These are phyloP conservation scores for Zaprionus lachaisei DNA, from an alignment of 1,140 invertebrate genomes.

Conservation along the genomic window DNA sequence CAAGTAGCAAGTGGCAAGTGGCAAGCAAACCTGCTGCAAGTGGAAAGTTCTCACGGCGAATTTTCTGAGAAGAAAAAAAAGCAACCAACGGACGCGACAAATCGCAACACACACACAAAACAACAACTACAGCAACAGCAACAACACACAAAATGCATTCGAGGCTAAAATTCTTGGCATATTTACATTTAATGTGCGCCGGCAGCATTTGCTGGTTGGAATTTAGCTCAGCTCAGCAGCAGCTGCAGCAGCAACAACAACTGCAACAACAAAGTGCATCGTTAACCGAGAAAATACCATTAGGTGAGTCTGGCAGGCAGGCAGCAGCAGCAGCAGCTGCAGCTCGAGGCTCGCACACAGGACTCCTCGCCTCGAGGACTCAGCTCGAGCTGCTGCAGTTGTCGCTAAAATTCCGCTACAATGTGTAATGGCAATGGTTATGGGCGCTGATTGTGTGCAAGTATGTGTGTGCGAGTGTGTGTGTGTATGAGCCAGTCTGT, in stretches of 20 bases:
- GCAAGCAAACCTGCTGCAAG: conserved; percentile 23
- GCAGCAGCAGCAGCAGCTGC: conserved; percentile 21
- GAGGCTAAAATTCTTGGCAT: conserved; percentile 78
- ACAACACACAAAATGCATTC: conserved; percentile 67
- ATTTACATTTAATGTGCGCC: conserved; percentile 82
- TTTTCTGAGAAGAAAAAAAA: conserved; percentile 27
- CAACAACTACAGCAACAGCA: neutral
- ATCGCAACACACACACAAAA: neutral
- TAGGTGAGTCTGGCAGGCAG: conserved; percentile 77
- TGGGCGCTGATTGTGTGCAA: conserved; percentile 27
- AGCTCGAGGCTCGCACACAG: conserved; percentile 2
- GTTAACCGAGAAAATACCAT: conserved; percentile 84
- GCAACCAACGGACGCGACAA: neutral
- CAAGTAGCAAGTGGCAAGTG: conserved; percentile 15
- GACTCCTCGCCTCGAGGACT: conserved; percentile 13
- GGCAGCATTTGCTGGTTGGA: conserved; percentile 69
- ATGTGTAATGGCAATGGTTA: conserved; percentile 50
- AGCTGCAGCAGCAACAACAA: conserved; percentile 32
- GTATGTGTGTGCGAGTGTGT: conserved; percentile 18
- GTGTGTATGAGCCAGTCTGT: neutral
- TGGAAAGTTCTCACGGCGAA: conserved; percentile 41
- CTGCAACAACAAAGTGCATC: conserved; percentile 61
- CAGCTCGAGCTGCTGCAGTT: conserved; percentile 47
- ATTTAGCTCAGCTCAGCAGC: conserved; percentile 67
- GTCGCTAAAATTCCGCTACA: conserved; percentile 60